A percentile compares a stretch with the other conserved stretches of the same genome.
These are phyloP conservation scores for Taxidea taxus DNA, from an alignment of 2,113 vertebrate species.

Conservation along the genomic window DNA sequence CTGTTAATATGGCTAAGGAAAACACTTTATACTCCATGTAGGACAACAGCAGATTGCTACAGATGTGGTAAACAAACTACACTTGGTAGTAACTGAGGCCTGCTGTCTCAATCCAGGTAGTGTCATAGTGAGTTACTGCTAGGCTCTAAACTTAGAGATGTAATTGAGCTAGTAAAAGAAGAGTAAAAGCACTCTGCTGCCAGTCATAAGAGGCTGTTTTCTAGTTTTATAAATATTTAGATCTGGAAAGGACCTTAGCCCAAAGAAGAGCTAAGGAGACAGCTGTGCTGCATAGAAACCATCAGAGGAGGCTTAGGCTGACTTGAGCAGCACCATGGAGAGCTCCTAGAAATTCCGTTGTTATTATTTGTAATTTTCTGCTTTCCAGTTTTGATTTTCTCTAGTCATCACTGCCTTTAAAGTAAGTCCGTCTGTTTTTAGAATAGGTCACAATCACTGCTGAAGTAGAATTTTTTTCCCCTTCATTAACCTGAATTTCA, in stretches of 20 bases:
- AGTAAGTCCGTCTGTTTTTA: not conserved
- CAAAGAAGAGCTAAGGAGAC: not conserved
- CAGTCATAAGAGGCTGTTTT: not conserved
- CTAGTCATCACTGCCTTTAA: not conserved
- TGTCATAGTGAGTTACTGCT: not conserved
- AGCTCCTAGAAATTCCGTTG: not conserved
- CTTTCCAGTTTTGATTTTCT: not conserved
- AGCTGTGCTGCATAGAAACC: not conserved
- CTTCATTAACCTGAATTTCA: not conserved
- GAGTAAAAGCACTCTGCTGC: not conserved
- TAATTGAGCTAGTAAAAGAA: not conserved
- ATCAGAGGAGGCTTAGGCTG: no score
- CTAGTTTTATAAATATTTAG: not conserved
- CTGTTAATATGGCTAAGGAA: not conserved
- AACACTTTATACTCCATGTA: not conserved
- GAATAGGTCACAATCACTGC: not conserved
- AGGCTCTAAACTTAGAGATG: not conserved
- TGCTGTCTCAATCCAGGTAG: not conserved
- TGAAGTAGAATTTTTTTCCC: not conserved
- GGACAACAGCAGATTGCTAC: not conserved
- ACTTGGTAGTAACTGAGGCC: not conserved
- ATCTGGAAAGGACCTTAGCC: not conserved
- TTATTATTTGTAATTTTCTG: not conserved
- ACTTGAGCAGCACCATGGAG: constrained; percentile 45
- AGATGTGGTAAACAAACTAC: not conserved